Conservation (phyloP, 2,888 invertebrate species). For the Ischnura elegans region DNA sequence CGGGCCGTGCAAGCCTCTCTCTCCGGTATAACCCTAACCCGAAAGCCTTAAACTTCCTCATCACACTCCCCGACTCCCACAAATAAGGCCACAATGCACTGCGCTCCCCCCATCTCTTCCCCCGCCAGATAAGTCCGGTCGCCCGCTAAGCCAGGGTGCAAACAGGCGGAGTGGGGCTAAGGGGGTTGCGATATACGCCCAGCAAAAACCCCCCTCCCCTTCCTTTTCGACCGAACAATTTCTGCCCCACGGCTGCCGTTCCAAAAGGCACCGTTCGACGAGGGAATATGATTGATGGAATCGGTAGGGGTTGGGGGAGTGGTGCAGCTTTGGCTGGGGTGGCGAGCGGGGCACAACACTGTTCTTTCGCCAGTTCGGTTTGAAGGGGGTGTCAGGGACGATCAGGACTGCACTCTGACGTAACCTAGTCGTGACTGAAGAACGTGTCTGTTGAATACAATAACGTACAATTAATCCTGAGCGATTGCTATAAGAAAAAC, state of each 20-base stretch:
- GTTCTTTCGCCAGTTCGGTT: background rate
- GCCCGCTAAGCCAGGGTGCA: constrained; percentile 59
- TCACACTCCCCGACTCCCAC: constrained; percentile 33
- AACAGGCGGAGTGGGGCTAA: constrained; percentile 25
- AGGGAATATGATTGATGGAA: constrained; percentile 59
- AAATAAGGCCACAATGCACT: constrained; percentile 60
- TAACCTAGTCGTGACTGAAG: too few species aligned
- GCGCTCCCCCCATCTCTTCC: background rate
- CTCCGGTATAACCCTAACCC: background rate
- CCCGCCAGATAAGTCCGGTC: background rate
- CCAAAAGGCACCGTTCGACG: background rate
- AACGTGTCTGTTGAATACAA: too few species aligned
- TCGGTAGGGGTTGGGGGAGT: background rate
- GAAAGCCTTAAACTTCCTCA: background rate
- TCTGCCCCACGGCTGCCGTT: constrained; percentile 29
- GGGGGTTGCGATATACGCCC: background rate
- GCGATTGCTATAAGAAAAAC: too few species aligned
- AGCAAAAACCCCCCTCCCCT: background rate
- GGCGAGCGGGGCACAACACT: background rate
- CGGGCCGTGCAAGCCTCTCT: background rate
- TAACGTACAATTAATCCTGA: too few species aligned
- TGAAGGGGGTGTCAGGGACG: too few species aligned
- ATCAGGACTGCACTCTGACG: too few species aligned
- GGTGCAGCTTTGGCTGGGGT: background rate
- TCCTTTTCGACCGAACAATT: background rate